Evolutionary conservation across 2,113 vertebrate genomes (phyloP).

Genomic region (Lichenostomus cassidix): DNA sequence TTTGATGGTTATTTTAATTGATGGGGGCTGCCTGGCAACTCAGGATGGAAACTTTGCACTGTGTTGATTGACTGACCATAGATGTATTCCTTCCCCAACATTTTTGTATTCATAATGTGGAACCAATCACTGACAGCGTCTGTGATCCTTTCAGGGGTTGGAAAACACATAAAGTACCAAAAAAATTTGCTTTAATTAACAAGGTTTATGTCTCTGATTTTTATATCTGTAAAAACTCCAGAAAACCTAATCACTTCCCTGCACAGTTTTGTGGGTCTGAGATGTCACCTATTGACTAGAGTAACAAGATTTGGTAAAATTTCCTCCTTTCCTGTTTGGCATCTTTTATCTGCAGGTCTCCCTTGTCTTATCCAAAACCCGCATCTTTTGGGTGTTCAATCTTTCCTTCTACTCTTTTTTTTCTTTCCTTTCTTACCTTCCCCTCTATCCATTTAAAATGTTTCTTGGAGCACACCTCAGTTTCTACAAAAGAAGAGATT

Average conservation of each 20-base stretch:
- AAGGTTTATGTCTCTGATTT: background rate
- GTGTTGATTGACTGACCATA: background rate
- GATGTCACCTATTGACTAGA: background rate
- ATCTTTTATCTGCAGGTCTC: background rate
- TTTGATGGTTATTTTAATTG: slow-evolving; percentile 47
- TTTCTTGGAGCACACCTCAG: background rate
- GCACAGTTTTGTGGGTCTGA: background rate
- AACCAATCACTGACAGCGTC: background rate
- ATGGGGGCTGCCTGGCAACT: background rate
- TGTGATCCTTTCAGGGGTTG: background rate
- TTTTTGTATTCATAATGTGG: background rate
- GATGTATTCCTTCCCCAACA: background rate
- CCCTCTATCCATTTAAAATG: background rate
- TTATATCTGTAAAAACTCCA: background rate
- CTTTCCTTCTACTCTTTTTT: background rate
- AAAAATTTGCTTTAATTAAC: background rate
- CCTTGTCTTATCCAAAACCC: background rate
- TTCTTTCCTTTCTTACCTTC: background rate
- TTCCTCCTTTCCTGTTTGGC: background rate
- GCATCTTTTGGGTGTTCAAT: background rate
- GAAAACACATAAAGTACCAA: background rate
- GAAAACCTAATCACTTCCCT: background rate
- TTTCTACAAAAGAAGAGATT: background rate
- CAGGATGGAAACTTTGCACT: background rate
- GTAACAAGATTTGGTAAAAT: background rate